Evolutionary conservation across 2,113 vertebrate species (phyloP).

Genomic region (Crypturellus undulatus): DNA sequence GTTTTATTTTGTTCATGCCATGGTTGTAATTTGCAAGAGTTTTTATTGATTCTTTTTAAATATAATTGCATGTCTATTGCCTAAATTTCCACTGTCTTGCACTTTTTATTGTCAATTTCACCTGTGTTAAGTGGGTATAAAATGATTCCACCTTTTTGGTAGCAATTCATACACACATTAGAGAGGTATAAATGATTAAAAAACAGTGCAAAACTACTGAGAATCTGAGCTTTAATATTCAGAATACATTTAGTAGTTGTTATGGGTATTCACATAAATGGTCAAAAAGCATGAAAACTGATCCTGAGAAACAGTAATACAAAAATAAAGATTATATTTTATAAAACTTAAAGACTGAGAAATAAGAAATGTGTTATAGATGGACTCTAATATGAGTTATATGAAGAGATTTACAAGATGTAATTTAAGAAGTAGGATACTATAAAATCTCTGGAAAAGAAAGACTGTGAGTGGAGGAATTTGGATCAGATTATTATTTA

Average conservation of each 20-base stretch:
- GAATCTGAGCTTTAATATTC: not conserved
- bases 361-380: not conserved
- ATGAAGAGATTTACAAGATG: not conserved
- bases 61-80: not conserved
- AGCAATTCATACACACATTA: not conserved
- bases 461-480: not conserved
- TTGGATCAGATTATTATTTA: not conserved
- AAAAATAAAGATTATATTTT: not conserved
- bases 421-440: not conserved
- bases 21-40: not conserved
- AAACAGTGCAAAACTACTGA: not conserved
- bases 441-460: not conserved
- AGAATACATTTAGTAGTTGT: not conserved
- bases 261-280: not conserved
- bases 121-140: constrained; percentile 1
- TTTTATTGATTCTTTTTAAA: constrained; percentile 3
- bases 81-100: constrained; percentile 4
- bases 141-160: not conserved
- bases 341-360: not conserved
- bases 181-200: not conserved
- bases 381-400: not conserved
- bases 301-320: not conserved
- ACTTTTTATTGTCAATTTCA: constrained; percentile 15
- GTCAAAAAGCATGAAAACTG: not conserved
- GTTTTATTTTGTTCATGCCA: constrained; percentile 5